Percentiles rank a stretch among this genome's conserved stretches.
Conservation (phyloP, 1,140 invertebrate genomes). For the Neodiprion lecontei region DNA sequence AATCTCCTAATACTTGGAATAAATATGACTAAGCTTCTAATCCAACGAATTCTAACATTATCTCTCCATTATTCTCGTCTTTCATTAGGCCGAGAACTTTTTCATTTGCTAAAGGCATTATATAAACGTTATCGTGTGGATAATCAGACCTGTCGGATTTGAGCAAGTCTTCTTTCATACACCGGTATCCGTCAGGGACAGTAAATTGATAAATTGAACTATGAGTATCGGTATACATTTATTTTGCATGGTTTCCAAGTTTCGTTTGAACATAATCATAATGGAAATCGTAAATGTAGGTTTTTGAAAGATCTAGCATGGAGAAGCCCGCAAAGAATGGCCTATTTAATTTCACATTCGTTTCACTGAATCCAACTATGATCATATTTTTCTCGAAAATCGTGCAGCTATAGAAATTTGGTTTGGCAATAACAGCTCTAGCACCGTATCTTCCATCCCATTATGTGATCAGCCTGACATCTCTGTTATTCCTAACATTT, state of each 20-base stretch:
- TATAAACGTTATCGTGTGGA: neutral
- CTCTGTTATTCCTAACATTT: constrained; percentile 47
- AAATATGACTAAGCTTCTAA: constrained; percentile 20
- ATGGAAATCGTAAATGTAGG: constrained; percentile 44
- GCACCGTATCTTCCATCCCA: constrained; percentile 35
- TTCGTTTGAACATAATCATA: constrained; percentile 39
- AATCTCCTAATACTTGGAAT: constrained; percentile 26
- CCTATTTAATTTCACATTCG: constrained; percentile 29
- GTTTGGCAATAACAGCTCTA: constrained; percentile 46
- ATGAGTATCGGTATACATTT: constrained; percentile 22
- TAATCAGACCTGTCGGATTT: neutral
- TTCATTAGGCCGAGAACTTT: constrained; percentile 9
- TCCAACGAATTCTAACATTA: constrained; percentile 17
- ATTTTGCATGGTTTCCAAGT: constrained; percentile 19
- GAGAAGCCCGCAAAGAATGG: constrained; percentile 27
- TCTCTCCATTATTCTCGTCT: constrained; percentile 11
- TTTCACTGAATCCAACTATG: constrained; percentile 29
- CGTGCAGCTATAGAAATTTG: constrained; percentile 47
- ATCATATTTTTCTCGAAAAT: constrained; percentile 52
- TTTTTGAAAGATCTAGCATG: constrained; percentile 30
- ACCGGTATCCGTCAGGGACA: neutral
- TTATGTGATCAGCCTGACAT: constrained; percentile 45
- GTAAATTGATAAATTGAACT: neutral
- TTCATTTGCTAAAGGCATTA: constrained; percentile 13
- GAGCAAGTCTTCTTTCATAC: neutral